Base-by-base conservation (phyloP, 2,113 vertebrate genomes). In the Sceloporus undulatus region DNA sequence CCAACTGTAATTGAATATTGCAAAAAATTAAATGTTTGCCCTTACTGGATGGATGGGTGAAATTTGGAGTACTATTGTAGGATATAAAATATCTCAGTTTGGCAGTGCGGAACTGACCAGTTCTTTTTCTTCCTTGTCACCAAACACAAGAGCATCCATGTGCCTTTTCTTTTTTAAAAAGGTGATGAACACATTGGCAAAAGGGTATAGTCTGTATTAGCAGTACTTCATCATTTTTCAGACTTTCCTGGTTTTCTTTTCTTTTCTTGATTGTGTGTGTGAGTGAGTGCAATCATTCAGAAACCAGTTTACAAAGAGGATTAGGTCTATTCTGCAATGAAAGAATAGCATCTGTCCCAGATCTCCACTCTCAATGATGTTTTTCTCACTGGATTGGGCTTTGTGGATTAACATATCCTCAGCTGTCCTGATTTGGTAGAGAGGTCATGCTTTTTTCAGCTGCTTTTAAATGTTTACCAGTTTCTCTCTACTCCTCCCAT, bases 311-410 rank as follows among this genome's bases (percentile, higher is more conserved):
- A 77, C 14, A 48, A 68, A 68, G 2, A 29, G 25, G 74, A 68
- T 16, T 18, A 11, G 27, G 29, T 4, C 19, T 75, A 38, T 42
- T 65, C 23, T 25, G 23, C 25, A 38, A 38, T 75, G 19, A 75
- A 19, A 48, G 40, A 48, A 77, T 13, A 77, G 19, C 29, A 62
- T 80, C 8, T 19, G 6, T 7, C 25, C 25, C 11, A 11, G 34
- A 9, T 4, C 1, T 0, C 25, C 56, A 4, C 21, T 3, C 7
- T 38, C 42, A 52, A 34, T 0, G 27, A 40, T 56, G 40, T 9
- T 3, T 68, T 34, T 34, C 9, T 18, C 25, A 8, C 19, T 18
- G 16, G 65, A 38, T 70, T 27, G 38, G 38, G 42, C 25, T 27
- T 79, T 80, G 29, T 80, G 54, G 14, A 80, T 16, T 62, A 62